These are phyloP conservation scores for Neocrepidodera transversa DNA, from an alignment of 2,888 invertebrate species.

Conservation along the genomic window DNA sequence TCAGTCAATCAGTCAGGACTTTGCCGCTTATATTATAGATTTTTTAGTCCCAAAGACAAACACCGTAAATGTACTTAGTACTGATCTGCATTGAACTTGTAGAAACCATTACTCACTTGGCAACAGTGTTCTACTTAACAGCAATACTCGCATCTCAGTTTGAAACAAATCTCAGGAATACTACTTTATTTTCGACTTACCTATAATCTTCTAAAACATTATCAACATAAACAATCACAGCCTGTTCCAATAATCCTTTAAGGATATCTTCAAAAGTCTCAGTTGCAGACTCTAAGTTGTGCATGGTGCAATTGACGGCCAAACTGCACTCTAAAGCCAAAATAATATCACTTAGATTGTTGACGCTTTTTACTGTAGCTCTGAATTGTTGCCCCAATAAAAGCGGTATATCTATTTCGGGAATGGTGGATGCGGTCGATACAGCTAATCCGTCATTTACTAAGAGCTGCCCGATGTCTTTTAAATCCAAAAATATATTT, in stretches of 20 bases:
- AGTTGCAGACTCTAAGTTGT: conserved; percentile 61
- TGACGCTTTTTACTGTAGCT: conserved; percentile 59
- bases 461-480: conserved; percentile 47
- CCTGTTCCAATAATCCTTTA: conserved; percentile 62
- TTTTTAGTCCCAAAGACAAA: too few relatives aligned
- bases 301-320: conserved; percentile 62
- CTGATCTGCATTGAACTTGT: too few relatives aligned
- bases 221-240: conserved; percentile 61
- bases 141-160: too few relatives aligned
- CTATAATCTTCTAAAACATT: conserved; percentile 57
- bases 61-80: too few relatives aligned
- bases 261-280: conserved; percentile 62
- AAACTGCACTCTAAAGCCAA: conserved; percentile 61
- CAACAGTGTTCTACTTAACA: too few relatives aligned
- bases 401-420: conserved; percentile 56
- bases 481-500: conserved; percentile 44
- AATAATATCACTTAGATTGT: conserved; percentile 58
- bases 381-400: conserved; percentile 60
- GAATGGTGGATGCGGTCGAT: conserved; percentile 22
- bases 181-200: conserved; percentile 55
- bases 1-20: too few relatives aligned
- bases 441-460: conserved; percentile 49
- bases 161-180: too few relatives aligned
- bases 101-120: too few relatives aligned
- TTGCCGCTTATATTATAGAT: too few relatives aligned